phyloP scores from a whole-genome alignment of 2,888 invertebrate genomes.

The Mystacides longicornis region DNA sequence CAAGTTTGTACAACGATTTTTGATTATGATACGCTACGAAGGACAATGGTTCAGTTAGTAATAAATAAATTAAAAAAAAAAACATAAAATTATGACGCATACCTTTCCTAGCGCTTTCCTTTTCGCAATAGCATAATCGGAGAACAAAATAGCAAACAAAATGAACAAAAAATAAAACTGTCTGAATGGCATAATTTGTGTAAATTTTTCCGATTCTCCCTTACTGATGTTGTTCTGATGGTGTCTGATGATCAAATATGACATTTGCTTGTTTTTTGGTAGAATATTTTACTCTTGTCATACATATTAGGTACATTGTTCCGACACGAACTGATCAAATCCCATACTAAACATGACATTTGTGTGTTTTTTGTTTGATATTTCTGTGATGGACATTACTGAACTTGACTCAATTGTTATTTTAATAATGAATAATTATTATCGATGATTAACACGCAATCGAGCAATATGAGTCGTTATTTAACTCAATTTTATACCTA shows the following conservation, averaged over 20 bases:
- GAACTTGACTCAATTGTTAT: no score
- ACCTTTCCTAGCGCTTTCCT: neutral
- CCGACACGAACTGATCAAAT: no score
- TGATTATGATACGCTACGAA: neutral
- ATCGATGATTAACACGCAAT: no score
- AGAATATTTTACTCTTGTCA: no score
- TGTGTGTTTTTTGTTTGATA: no score
- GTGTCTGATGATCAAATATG: slow-evolving; percentile 16
- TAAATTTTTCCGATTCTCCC: neutral
- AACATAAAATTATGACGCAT: neutral
- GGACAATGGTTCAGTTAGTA: neutral
- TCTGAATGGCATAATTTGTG: neutral
- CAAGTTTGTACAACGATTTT: no score
- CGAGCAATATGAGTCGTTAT: no score
- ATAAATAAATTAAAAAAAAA: neutral
- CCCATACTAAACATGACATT: no score
- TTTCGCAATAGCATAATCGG: neutral
- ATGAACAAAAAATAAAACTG: neutral
- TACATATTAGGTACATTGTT: no score
- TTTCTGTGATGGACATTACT: no score
- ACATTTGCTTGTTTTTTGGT: neutral
- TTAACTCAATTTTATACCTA: no score
- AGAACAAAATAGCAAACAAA: neutral
- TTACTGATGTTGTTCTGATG: slow-evolving; percentile 17
- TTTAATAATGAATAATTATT: no score